phyloP scores from a whole-genome alignment of 2,113 vertebrate genomes.

The Engraulis encrasicolus region DNA sequence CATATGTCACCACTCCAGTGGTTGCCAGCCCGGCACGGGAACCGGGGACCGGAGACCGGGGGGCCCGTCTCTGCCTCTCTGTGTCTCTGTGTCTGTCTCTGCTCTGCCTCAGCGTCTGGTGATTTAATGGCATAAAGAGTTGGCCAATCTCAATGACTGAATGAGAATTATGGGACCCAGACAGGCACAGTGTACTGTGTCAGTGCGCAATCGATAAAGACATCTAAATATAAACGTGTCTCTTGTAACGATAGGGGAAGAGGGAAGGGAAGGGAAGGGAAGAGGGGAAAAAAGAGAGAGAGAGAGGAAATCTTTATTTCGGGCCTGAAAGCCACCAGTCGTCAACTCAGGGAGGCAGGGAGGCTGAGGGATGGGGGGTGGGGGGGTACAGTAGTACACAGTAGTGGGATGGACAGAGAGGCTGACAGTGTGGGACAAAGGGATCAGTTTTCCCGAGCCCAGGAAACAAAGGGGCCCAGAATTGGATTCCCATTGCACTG shows the following conservation, averaged over 20 bases:
- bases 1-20: conserved; percentile 38
- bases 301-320: conserved; percentile 59
- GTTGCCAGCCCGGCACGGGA: too few species aligned
- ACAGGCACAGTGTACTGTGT: conserved; percentile 67
- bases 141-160: conserved; percentile 55
- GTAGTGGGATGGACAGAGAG: background rate
- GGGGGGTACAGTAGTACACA: background rate
- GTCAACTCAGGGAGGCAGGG: background rate
- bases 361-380: background rate
- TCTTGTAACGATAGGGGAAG: conserved; percentile 70
- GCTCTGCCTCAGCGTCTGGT: conserved; percentile 6
- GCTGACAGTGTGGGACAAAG: too few species aligned
- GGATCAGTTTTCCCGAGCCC: too few species aligned
- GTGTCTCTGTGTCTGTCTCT: too few species aligned
- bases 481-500: too few species aligned
- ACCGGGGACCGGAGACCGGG: background rate
- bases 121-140: conserved; percentile 63
- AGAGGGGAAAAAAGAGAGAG: conserved; percentile 65
- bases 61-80: too few species aligned
- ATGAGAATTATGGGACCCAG: conserved; percentile 65
- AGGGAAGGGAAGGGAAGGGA: too few species aligned
- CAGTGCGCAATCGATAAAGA: conserved; percentile 70
- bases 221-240: conserved; percentile 74
- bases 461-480: too few species aligned
- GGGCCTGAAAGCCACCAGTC: background rate